Conservation (phyloP, 2,797 vertebrate species). For the Odontamblyopus rebecca region DNA sequence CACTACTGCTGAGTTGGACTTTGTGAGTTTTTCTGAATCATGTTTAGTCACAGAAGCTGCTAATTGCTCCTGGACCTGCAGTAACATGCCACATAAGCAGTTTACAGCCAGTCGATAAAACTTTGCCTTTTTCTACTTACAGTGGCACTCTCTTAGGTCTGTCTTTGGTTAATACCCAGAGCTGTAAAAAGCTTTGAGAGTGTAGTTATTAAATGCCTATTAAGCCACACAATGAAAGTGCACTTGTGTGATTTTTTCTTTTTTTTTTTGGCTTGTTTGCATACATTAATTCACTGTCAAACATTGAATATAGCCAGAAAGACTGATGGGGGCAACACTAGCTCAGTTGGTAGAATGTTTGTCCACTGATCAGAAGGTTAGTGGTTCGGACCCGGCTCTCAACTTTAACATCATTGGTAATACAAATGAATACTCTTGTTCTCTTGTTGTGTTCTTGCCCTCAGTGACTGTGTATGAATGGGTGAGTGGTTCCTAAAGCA, state of each 20-base stretch:
- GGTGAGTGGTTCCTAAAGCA: no score
- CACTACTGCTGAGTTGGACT: background rate
- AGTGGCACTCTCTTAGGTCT: background rate
- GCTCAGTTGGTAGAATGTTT: no score
- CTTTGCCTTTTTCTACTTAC: background rate
- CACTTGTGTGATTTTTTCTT: no score
- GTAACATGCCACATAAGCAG: slow-evolving; percentile 12
- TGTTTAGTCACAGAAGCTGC: slow-evolving; percentile 15
- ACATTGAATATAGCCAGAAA: background rate
- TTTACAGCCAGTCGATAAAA: slow-evolving; percentile 4
- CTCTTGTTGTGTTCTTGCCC: no score
- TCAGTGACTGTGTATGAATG: no score
- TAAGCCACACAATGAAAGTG: background rate
- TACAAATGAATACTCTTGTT: no score
- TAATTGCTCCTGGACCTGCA: slow-evolving; percentile 5
- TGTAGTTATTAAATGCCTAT: background rate
- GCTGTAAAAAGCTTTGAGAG: background rate
- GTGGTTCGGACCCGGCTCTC: no score
- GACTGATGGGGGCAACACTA: no score
- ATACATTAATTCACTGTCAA: background rate
- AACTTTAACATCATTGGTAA: no score
- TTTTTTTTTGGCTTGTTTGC: background rate
- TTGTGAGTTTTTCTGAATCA: slow-evolving; percentile 7
- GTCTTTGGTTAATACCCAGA: background rate
- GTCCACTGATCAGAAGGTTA: no score